Base-by-base conservation (phyloP, 1,140 invertebrate genomes). In the Ylistrum balloti region DNA sequence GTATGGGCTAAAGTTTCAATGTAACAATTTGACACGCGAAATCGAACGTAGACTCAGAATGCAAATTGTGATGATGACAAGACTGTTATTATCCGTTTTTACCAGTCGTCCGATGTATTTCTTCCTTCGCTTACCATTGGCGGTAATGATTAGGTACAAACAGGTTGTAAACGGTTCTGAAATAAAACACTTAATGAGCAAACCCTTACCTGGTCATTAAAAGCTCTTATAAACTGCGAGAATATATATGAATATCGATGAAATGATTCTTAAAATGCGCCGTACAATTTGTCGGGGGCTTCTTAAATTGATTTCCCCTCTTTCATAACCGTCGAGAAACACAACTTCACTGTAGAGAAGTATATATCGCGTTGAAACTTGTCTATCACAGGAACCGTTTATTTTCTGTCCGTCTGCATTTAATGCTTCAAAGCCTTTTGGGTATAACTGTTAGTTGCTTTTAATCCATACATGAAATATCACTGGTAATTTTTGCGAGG, bases 121-220 rank as follows among this genome's bases (percentile, higher is more conserved):
- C 56, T n/a, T n/a, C 17, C 41, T n/a, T 20, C 1, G n/a, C 1
- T 74, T 74, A 74, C 28, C 56, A 5, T 9, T 74, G 56, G 17
- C 56, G 56, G 56, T 74, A 74, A 74, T 74, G 9, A 28, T 74
- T 74, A 17, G 56, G 56, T 74, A 28, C 1, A n/a, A 28, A n/a
- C 56, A 74, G 56, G 56, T 74, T 74, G 56, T 74, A 74, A 74
- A 74, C 56, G 56, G 22, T 74, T 74, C 56, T n/a, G 56, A 74
- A 74, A 74, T 74, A 74, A 74, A 74, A 74, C 20, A 74, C 56
- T 28, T 74, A 74, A 74, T 74, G 56, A 74, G 11, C 17, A 9
- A 28, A 9, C 56, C 22, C 56, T 3, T 28, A 74, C 56, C 56
- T 74, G 13, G 9, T 74, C 22, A 74, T 74, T 74, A 74, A n/a